These are phyloP conservation scores for Drosophila fulvimacula DNA, from an alignment of 2,888 invertebrate species.

Conservation along the genomic window DNA sequence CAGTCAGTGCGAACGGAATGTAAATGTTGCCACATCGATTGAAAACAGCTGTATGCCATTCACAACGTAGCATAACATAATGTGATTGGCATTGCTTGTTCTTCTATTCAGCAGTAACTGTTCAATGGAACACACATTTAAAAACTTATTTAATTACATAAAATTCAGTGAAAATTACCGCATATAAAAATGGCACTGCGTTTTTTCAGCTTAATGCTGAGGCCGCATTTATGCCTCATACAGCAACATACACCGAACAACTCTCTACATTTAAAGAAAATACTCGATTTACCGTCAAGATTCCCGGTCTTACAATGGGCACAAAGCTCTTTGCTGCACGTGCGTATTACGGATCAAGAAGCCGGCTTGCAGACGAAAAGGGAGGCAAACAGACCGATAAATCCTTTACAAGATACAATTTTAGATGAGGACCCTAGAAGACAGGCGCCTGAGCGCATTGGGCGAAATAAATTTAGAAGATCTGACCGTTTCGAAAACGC, in stretches of 20 bases:
- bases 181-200: slow-evolving; percentile 57
- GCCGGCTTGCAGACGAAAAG: slow-evolving; percentile 66
- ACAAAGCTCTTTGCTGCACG: slow-evolving; percentile 58
- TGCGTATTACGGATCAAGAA: slow-evolving; percentile 76
- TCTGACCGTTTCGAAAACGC: neutral
- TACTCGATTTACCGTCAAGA: slow-evolving; percentile 2
- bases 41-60: slow-evolving; percentile 37
- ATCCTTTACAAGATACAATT: slow-evolving; percentile 28
- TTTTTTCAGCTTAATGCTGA: slow-evolving; percentile 47
- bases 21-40: slow-evolving; percentile 39
- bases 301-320: neutral
- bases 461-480: slow-evolving; percentile 6
- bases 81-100: slow-evolving; percentile 19
- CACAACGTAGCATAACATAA: neutral
- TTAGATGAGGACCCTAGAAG: slow-evolving; percentile 9
- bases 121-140: slow-evolving; percentile 38
- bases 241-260: slow-evolving; percentile 8
- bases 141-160: slow-evolving; percentile 61
- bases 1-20: slow-evolving; percentile 28
- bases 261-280: slow-evolving; percentile 6
- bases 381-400: slow-evolving; percentile 48
- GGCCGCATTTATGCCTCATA: slow-evolving; percentile 30
- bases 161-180: slow-evolving; percentile 41
- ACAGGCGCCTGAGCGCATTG: neutral
- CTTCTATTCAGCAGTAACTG: slow-evolving; percentile 11